These are phyloP conservation scores for Ginglymostoma cirratum DNA, from an alignment of 2,113 vertebrate species.

Conservation along the genomic window DNA sequence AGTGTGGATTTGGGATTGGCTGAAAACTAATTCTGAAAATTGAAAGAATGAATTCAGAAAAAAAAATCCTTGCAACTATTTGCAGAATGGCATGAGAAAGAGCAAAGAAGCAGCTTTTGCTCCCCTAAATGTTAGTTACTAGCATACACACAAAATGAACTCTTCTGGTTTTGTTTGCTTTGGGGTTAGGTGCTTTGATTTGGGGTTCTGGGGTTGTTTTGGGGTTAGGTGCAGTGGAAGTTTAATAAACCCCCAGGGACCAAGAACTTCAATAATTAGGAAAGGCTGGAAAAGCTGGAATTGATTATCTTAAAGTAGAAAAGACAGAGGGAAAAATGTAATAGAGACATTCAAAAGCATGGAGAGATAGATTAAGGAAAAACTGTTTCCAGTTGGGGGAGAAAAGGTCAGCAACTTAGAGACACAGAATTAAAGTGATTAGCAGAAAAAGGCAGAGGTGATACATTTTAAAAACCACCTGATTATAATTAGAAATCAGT, in stretches of 20 bases:
- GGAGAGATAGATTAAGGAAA: background rate
- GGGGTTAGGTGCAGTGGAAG: too few species aligned
- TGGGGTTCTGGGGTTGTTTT: too few species aligned
- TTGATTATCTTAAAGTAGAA: background rate
- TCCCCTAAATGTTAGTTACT: background rate
- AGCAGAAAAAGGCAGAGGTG: background rate
- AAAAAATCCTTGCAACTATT: background rate
- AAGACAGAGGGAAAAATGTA: background rate
- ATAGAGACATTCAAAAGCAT: background rate
- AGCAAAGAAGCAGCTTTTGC: background rate
- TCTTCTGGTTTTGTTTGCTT: too few species aligned
- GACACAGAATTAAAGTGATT: background rate
- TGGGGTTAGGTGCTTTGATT: too few species aligned
- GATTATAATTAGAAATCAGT: background rate
- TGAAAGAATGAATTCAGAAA: background rate
- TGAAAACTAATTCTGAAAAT: background rate
- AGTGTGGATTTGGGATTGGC: background rate
- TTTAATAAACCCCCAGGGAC: background rate
- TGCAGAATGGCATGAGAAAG: background rate
- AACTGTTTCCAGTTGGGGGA: background rate
- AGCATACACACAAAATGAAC: background rate
- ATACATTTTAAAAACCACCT: background rate
- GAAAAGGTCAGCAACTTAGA: background rate
- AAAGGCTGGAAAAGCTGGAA: background rate
- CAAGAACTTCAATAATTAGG: background rate